Evolutionary conservation across 2,797 vertebrate genomes (phyloP).

Genomic region (Hyperoplus immaculatus): DNA sequence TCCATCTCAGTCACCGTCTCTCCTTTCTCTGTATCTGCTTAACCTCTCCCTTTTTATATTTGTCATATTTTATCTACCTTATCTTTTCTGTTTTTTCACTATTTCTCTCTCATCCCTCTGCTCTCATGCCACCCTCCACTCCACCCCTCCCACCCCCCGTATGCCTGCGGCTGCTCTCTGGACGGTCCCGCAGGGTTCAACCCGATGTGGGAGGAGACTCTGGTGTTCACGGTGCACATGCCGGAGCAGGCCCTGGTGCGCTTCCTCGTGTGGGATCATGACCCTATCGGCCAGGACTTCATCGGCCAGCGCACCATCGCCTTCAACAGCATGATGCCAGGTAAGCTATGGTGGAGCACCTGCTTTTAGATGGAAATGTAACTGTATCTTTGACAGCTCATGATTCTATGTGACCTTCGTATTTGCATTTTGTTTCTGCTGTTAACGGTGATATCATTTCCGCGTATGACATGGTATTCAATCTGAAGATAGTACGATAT

Average conservation of each 20-base stretch:
- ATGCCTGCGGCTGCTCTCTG: neutral
- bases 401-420: neutral
- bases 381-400: neutral
- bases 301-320: constrained; percentile 96
- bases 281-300: constrained; percentile 97
- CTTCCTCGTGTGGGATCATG: constrained; percentile 98
- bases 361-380: constrained; percentile 6
- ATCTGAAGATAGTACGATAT: too few species aligned
- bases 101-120: neutral
- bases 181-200: constrained; percentile 89
- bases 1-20: constrained; percentile 7
- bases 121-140: too few species aligned
- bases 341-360: constrained; percentile 74
- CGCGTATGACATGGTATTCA: neutral
- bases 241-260: constrained; percentile 93
- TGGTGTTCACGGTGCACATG: constrained; percentile 96
- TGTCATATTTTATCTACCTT: neutral
- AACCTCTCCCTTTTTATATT: constrained; percentile 16
- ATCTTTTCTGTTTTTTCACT: neutral
- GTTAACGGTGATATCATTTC: neutral
- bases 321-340: constrained; percentile 97
- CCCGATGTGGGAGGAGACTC: constrained; percentile 98
- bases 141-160: neutral
- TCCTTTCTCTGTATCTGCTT: neutral
- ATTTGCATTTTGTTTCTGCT: neutral